phyloP scores from a whole-genome alignment of 2,888 invertebrate genomes.

The Tineola bisselliella region DNA sequence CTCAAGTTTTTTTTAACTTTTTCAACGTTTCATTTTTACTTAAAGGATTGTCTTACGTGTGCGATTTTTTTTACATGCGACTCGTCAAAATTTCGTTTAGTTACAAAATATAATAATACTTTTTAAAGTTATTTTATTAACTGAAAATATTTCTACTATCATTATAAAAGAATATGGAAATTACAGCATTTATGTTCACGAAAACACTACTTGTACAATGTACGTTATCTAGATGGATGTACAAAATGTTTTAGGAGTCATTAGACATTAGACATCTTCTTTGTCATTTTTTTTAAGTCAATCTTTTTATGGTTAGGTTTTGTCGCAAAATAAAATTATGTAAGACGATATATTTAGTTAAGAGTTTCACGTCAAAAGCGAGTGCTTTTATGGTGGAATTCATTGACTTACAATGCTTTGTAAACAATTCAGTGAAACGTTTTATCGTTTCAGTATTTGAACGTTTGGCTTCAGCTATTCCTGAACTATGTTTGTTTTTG shows the following conservation, averaged over 20 bases:
- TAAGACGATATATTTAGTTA: not conserved
- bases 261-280: too few species aligned
- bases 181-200: too few species aligned
- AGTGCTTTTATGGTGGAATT: not conserved
- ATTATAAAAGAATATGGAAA: too few species aligned
- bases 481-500: not conserved
- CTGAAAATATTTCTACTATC: too few species aligned
- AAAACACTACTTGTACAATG: too few species aligned
- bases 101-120: too few species aligned
- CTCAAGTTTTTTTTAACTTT: not conserved
- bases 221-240: too few species aligned
- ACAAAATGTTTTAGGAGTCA: too few species aligned
- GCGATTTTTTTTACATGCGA: not conserved
- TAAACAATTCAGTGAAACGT: not conserved
- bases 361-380: not conserved
- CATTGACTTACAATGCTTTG: conserved; percentile 3
- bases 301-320: too few species aligned
- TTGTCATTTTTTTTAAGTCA: too few species aligned
- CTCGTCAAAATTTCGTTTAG: not conserved
- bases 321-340: not conserved
- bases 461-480: not conserved
- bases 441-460: not conserved
- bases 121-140: too few species aligned
- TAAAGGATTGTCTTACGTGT: not conserved
- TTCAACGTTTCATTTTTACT: not conserved